Conservation (phyloP, 2,113 vertebrate genomes). For the Apistogramma diplotaenia region DNA sequence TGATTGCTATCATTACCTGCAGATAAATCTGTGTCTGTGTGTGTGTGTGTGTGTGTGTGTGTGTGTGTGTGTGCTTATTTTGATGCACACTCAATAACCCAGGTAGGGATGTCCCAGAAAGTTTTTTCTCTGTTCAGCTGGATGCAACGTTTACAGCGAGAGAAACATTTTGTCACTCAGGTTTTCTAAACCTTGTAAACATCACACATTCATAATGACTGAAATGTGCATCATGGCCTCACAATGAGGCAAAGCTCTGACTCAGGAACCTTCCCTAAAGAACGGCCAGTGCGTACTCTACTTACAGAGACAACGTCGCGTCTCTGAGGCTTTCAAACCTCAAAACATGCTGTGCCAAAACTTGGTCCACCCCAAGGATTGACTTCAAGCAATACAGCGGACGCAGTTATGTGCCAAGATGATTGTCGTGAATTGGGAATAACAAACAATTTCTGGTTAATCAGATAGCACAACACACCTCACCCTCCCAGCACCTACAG, state of each 20-base stretch:
- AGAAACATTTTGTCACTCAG: background rate
- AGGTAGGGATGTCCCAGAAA: background rate
- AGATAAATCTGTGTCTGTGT: background rate
- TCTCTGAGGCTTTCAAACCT: background rate
- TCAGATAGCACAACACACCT: background rate
- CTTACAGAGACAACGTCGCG: too few relatives aligned
- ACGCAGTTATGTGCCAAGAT: background rate
- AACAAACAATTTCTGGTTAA: background rate
- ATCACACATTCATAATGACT: background rate
- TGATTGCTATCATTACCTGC: background rate
- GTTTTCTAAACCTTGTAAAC: background rate
- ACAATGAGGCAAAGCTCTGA: background rate
- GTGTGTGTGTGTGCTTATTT: background rate
- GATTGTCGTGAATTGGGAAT: background rate
- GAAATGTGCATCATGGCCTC: background rate
- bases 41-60: background rate
- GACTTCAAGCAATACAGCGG: background rate
- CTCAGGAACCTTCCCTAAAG: too few relatives aligned
- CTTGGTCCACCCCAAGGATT: background rate
- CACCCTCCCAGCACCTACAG: background rate
- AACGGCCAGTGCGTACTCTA: too few relatives aligned
- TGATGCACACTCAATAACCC: background rate
- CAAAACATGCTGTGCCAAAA: background rate
- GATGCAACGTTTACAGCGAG: too few relatives aligned
- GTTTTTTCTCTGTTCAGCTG: too few relatives aligned